Conservation (phyloP, 64 coral and sea anemone species). For the Montipora foliosa region DNA sequence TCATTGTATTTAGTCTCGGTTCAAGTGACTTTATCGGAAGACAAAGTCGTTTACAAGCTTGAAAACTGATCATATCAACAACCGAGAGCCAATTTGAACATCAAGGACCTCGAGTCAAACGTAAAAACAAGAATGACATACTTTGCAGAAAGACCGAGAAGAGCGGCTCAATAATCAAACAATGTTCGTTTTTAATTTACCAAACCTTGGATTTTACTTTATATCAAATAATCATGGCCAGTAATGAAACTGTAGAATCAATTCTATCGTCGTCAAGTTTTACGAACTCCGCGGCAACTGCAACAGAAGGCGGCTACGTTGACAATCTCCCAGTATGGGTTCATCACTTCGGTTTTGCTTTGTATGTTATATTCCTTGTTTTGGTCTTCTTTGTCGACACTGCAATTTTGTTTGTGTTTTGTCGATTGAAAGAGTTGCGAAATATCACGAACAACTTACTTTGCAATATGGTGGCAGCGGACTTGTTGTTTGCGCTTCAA, state of each 20-base stretch:
- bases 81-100: too few relatives aligned
- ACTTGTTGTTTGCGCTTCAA: conserved; percentile 55
- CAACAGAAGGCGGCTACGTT: background rate
- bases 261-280: conserved; percentile 4
- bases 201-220: too few relatives aligned
- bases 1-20: background rate
- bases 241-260: background rate
- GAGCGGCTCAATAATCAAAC: background rate
- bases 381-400: conserved; percentile 48
- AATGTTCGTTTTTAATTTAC: background rate
- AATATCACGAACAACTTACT: conserved; percentile 61
- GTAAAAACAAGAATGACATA: too few relatives aligned
- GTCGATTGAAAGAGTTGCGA: conserved; percentile 46
- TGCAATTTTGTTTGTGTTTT: conserved; percentile 47
- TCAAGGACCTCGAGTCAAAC: too few relatives aligned
- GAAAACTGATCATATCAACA: too few relatives aligned
- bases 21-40: background rate
- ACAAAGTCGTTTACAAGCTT: too few relatives aligned
- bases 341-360: background rate
- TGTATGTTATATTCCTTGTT: conserved; percentile 32
- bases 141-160: background rate
- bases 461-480: conserved; percentile 56
- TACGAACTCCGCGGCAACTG: background rate
- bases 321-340: conserved; percentile 34
- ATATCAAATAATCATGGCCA: background rate